A percentile compares a stretch with the other conserved stretches of the same genome.
Evolutionary conservation across 2,797 vertebrate species (phyloP).

Genomic region (Cirrhinus molitorella): DNA sequence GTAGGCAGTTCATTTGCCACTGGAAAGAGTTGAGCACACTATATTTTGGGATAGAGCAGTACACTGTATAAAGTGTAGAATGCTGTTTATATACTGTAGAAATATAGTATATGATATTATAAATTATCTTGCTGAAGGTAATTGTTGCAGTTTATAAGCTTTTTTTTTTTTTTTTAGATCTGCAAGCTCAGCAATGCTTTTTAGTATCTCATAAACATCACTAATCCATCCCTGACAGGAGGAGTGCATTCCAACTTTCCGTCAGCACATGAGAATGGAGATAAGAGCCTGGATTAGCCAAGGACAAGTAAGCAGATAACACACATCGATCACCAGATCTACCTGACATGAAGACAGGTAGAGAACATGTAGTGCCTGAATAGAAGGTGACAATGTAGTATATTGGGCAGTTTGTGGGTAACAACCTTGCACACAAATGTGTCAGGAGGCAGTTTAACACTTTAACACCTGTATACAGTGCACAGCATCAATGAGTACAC

Average conservation of each 20-base stretch:
- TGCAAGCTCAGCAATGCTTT: conserved; percentile 52
- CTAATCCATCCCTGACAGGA: conserved; percentile 55
- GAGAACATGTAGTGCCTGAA: conserved; percentile 10
- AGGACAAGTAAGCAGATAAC: conserved; percentile 42
- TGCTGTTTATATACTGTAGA: background rate
- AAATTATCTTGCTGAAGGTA: background rate
- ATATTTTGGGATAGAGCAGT: background rate
- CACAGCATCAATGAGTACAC: too few relatives aligned
- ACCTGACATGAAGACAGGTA: background rate
- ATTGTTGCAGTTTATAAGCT: conserved; percentile 11
- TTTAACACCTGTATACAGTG: too few relatives aligned
- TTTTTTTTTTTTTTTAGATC: conserved; percentile 38
- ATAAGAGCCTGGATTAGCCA: conserved; percentile 58
- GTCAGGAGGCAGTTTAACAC: background rate
- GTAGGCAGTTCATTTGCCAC: background rate
- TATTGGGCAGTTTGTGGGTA: background rate
- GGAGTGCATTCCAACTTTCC: conserved; percentile 63
- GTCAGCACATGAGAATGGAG: conserved; percentile 59
- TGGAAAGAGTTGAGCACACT: background rate
- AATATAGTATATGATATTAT: background rate
- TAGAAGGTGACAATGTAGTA: background rate
- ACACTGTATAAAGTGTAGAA: background rate
- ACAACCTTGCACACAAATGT: background rate
- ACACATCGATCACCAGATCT: conserved; percentile 35
- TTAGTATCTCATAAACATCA: conserved; percentile 42